Conservation (phyloP, 2,113 vertebrate species). For the Pygathrix nemaeus region DNA sequence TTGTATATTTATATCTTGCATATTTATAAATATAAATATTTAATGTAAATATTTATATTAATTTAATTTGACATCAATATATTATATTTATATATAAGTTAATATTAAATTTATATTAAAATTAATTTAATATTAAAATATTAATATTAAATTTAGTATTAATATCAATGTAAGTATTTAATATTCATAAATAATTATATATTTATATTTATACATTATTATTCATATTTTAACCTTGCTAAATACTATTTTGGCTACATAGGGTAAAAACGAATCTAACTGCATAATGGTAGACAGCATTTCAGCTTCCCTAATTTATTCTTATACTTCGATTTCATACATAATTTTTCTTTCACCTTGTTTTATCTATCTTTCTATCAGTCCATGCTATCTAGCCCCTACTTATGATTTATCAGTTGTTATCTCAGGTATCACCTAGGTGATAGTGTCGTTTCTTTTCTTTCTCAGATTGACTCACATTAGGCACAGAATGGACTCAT, state of each 20-base stretch:
- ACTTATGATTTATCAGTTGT: not conserved
- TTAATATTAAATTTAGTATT: no score
- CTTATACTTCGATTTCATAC: not conserved
- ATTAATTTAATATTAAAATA: no score
- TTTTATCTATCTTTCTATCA: not conserved
- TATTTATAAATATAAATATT: no score
- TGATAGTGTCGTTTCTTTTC: not conserved
- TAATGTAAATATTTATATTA: no score
- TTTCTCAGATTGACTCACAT: not conserved
- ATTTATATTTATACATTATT: no score
- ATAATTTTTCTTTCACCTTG: not conserved
- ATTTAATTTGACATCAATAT: no score
- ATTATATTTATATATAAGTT: no score
- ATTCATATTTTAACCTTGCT: not conserved
- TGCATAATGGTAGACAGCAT: not conserved
- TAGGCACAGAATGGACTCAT: accelerated
- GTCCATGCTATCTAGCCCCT: not conserved
- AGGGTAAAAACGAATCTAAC: not conserved
- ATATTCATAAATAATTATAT: no score
- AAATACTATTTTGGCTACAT: not conserved
- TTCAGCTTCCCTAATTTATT: no score
- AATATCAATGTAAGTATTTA: no score
- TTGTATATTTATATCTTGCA: no score
- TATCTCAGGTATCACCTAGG: not conserved
- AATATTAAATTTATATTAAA: no score